Base-by-base conservation (phyloP, 2,797 vertebrate genomes). In the Gila robusta region DNA sequence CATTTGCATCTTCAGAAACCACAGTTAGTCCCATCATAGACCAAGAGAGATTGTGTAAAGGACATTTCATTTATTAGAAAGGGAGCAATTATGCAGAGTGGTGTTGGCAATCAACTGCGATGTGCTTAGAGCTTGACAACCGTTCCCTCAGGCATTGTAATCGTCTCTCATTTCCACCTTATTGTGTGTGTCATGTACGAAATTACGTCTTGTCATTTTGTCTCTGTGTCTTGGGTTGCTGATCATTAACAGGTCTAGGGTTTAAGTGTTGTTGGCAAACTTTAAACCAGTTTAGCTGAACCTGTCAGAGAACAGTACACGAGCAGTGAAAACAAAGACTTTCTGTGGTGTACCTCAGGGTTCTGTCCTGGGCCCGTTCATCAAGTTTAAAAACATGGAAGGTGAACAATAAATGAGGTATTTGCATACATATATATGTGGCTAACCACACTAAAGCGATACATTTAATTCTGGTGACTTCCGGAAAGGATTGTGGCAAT, bases 31-130 rank as follows among this genome's bases (percentile, higher is more conserved):
- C 62, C 66, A n/a, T 54, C 87, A 52, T 71, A 73, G 79, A 86
- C 70, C 32, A 66, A 26, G 87, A 87, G 89, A 81, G 71, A 90
- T 84, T 88, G 84, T 92, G 88, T 89, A 87, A 86, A 79, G 82
- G 90, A 88, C 88, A 5, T 90, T 90, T 89, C 81, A 91, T 92
- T 90, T 81, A 91, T 92, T 78, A 83, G 72, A 81, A 88, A 93
- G 91, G 83, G 88, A 70, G 81, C 76, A 87, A 92, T 92, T 93
- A 93, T 88, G 66, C 90, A 89, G 85, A 84, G 83, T 47, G 81
- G 87, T 89, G 83, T 88, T 86, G 88, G 90, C 71, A 90, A 89
- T 88, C 87, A 56, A 16, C 32, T 77, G 77, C 47, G 19, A 52
- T 62, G 39, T 62, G 26, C 21, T 71, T 14, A 2, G 67, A 37